A percentile compares a stretch with the other conserved stretches of the same genome.
These are phyloP conservation scores for Marcusenius ussheri DNA, from an alignment of 2,113 vertebrate genomes.

Conservation along the genomic window DNA sequence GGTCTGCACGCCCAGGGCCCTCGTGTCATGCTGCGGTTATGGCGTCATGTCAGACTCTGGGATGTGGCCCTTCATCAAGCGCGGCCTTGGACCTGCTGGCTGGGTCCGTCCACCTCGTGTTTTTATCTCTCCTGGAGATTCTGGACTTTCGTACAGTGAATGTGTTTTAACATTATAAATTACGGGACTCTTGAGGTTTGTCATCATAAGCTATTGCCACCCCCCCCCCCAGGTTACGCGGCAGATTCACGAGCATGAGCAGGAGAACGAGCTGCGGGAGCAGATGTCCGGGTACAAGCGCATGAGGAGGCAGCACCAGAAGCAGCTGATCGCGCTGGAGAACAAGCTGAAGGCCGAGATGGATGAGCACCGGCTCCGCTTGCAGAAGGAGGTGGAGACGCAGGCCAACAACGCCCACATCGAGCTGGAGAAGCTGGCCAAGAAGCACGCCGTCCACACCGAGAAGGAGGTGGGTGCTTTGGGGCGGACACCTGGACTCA, in stretches of 20 bases:
- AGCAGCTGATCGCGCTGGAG: constrained; percentile 99
- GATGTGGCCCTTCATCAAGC: constrained; percentile 52
- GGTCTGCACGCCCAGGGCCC: constrained; percentile 49
- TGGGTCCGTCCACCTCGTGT: background rate
- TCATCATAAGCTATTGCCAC: background rate
- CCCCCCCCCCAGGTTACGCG: constrained; percentile 77
- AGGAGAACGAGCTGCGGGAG: constrained; percentile 98
- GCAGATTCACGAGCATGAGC: constrained; percentile 99
- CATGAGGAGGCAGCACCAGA: constrained; percentile 99
- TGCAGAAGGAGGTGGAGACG: constrained; percentile 98
- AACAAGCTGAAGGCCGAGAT: constrained; percentile 99
- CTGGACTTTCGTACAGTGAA: background rate
- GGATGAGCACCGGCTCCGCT: constrained; percentile 98
- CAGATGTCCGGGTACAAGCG: constrained; percentile 99
- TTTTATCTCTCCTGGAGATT: background rate
- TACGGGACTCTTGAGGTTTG: background rate
- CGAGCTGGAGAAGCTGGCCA: constrained; percentile 98
- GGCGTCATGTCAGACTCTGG: constrained; percentile 49
- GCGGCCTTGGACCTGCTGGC: background rate
- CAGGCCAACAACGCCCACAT: constrained; percentile 99
- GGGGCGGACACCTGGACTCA: background rate
- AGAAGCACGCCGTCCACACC: constrained; percentile 85
- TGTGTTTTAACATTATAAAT: background rate
- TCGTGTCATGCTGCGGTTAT: constrained; percentile 16
- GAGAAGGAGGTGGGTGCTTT: constrained; percentile 84